These are phyloP conservation scores for Cavia porcellus DNA, from an alignment of 2,113 vertebrate genomes.

Conservation along the genomic window DNA sequence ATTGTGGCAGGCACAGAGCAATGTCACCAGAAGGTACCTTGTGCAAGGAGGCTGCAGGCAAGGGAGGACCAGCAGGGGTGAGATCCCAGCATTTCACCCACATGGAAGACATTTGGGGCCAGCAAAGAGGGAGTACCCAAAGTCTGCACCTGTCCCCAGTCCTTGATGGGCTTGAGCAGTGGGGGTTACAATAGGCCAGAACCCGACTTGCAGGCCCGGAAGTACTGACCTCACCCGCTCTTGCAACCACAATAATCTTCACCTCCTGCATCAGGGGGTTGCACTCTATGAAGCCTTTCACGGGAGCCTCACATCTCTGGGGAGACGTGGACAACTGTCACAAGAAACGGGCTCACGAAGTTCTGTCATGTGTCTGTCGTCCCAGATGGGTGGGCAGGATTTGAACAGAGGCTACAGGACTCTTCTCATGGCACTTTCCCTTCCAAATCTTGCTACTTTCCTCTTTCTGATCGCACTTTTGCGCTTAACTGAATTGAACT, in stretches of 20 bases:
- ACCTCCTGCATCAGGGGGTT: background rate
- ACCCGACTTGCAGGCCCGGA: background rate
- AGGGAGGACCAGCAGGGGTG: background rate
- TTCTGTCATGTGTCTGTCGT: background rate
- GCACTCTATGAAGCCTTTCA: background rate
- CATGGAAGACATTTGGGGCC: background rate
- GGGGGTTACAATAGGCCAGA: background rate
- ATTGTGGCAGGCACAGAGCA: background rate
- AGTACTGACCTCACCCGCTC: background rate
- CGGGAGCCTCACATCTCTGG: background rate
- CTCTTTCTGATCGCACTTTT: background rate
- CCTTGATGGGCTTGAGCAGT: too few species aligned
- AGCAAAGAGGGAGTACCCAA: background rate
- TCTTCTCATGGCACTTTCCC: background rate
- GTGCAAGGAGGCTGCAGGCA: background rate
- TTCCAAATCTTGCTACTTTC: background rate
- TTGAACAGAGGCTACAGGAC: background rate
- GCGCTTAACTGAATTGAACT: background rate
- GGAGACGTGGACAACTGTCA: background rate
- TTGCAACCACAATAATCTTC: background rate
- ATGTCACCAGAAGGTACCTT: background rate
- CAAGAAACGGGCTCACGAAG: background rate
- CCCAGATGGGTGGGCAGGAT: background rate
- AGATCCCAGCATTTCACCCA: background rate
- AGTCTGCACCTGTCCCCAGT: too few species aligned